These are phyloP conservation scores for Mustelus asterias DNA, from an alignment of 2,113 vertebrate genomes.

Conservation along the genomic window DNA sequence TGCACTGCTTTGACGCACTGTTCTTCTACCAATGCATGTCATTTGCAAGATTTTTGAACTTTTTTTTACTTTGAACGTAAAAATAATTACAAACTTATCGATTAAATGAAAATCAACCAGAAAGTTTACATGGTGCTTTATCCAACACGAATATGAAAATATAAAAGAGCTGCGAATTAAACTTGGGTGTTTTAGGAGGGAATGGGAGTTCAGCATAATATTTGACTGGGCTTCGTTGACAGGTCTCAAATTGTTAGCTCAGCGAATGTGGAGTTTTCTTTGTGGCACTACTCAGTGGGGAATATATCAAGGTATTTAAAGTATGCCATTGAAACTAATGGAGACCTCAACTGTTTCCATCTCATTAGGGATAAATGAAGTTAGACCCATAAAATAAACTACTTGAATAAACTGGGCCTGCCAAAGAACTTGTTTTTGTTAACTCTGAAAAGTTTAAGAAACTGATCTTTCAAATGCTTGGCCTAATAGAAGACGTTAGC, in stretches of 20 bases:
- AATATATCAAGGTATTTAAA: background rate
- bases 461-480: background rate
- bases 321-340: background rate
- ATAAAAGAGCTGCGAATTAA: background rate
- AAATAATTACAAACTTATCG: background rate
- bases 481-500: background rate
- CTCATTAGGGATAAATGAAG: background rate
- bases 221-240: background rate
- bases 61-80: background rate
- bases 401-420: background rate
- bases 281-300: background rate
- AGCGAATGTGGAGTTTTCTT: background rate
- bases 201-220: background rate
- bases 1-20: background rate
- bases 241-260: background rate
- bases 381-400: background rate
- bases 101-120: background rate
- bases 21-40: background rate
- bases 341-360: background rate
- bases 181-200: background rate
- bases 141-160: background rate
- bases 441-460: conserved; percentile 4
- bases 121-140: background rate
- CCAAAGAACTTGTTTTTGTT: background rate
- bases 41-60: background rate